Base-by-base conservation (phyloP, 2,113 vertebrate species). In the Menidia beryllina region DNA sequence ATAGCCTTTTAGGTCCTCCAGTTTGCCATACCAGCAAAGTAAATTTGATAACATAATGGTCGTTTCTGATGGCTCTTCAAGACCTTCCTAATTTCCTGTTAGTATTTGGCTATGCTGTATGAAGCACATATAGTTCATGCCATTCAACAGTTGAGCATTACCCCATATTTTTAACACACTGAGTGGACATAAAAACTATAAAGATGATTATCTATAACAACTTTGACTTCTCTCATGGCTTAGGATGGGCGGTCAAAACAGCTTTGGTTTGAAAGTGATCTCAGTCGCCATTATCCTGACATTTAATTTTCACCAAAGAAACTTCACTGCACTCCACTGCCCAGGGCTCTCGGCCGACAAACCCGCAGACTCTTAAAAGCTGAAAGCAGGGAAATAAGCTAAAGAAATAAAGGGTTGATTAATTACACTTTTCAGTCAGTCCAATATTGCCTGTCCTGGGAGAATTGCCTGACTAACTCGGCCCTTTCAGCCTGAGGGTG, bases 301-400 rank as follows among this genome's bases (percentile, higher is more conserved):
- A 65, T 66, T 81, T 85, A 76, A 54, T 85, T 89, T 86, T 83
- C 51, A 76, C 87, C 86, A 81, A 39, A 55, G 52, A 76, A 50
- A 60, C 69, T 79, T 88, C 54, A 77, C 78, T 72, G 79, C 69
- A 77, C 21, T 48, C 49, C 0, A 39, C 30, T 8, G 55, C 67
- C 23, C 39, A 30, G 67, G 38, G 70, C 72, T 55, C 25, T 26
- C 8, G 67, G 70, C 55, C 56, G 55, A 27, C 43, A 47, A 25
- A 41, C 26, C 50, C 39, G 74, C 62, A 48, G 58, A 63, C 59
- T 81, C 58, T 47, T 45, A 36, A 62, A 55, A 39, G 30, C 58
- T 55, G 34, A 4, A 56, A 53, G 53, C 47, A 65, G 17, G 39
- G 78, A 78, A 77, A 59, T 38, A 61, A 73, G 17, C 47, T 17